Conservation (phyloP, 2,797 vertebrate genomes). For the Myotis vivesi region DNA sequence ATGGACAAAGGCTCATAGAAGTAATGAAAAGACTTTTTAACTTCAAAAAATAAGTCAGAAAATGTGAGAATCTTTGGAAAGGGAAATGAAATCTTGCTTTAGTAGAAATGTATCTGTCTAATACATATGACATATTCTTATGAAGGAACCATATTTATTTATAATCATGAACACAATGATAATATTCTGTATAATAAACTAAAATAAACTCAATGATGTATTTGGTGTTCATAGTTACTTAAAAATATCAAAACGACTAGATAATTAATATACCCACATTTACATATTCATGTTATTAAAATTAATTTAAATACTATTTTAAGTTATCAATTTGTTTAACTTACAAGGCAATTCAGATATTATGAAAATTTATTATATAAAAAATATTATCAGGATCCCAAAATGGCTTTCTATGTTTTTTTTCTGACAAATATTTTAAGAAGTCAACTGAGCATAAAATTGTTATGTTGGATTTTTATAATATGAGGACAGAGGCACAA, state of each 20-base stretch:
- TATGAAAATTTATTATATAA: slow-evolving; percentile 24
- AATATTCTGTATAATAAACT: slow-evolving; percentile 44
- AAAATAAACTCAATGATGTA: neutral
- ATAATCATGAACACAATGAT: slow-evolving; percentile 20
- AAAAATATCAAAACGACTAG: slow-evolving; percentile 46
- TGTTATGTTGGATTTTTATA: neutral
- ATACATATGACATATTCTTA: slow-evolving; percentile 35
- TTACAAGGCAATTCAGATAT: neutral
- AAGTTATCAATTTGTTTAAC: slow-evolving; percentile 11
- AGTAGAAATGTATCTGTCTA: slow-evolving; percentile 56
- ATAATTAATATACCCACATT: neutral
- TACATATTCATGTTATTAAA: neutral
- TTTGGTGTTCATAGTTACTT: neutral
- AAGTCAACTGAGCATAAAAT: slow-evolving; percentile 32
- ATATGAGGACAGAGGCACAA: slow-evolving; percentile 13
- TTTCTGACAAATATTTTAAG: neutral
- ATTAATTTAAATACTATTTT: slow-evolving; percentile 9
- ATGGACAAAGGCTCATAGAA: slow-evolving; percentile 77
- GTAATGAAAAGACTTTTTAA: slow-evolving; percentile 74
- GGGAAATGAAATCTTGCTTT: slow-evolving; percentile 68
- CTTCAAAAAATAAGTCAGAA: slow-evolving; percentile 79
- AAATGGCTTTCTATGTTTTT: neutral
- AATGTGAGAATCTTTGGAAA: slow-evolving; percentile 66
- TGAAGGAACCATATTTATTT: slow-evolving; percentile 41
- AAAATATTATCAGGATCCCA: slow-evolving; percentile 6